Base-by-base conservation (phyloP, 2,113 vertebrate genomes). In the Cervus canadensis region DNA sequence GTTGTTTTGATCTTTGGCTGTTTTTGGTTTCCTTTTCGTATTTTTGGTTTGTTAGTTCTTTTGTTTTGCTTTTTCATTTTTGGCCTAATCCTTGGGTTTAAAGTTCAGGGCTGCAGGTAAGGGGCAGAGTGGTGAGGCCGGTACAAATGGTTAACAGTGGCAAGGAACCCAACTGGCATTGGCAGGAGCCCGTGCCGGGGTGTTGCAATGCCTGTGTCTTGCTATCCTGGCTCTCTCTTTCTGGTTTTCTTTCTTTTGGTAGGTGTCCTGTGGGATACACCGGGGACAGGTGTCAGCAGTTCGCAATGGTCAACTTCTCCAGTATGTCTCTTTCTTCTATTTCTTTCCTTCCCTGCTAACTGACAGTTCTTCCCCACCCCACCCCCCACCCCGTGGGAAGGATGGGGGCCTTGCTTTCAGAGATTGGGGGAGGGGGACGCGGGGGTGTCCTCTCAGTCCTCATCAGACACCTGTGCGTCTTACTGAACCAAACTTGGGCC, bases 291-390 rank as follows among this genome's bases (percentile, higher is more conserved):
- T 99, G 99, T 99, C 99, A 99, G 99, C 99, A 99, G 99, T 99
- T 99, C 99, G 99, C 99, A 99, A 99, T 99, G 99, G 99, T 99
- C 99, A 99, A 99, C 99, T 99, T 99, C 99, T 99, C 99, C 99
- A 99, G 99, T 99, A 99, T 99, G 99, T 99, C 99, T 99, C 99
- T 99, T 99, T 99, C 99, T 99, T 99, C 99, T 99, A 98, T 97
- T 99, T 99, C 99, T 99, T 99, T 99, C 99, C 98, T 98, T 99
- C 98, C 99, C 98, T 99, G 92, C 95, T 98, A 96, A 91, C 98
- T 97, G 97, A 98, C 97, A 98, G 59, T 97, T 89, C 89, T 82
- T 82, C 74, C 97, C 98, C 52, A n/a, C 21, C 52, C 52, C 30
- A 54, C 79, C 21, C 81, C 81, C 81, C 6, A 36, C 33, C 98